These are phyloP conservation scores for Daboia siamensis DNA, from an alignment of 2,113 vertebrate species.

Conservation along the genomic window DNA sequence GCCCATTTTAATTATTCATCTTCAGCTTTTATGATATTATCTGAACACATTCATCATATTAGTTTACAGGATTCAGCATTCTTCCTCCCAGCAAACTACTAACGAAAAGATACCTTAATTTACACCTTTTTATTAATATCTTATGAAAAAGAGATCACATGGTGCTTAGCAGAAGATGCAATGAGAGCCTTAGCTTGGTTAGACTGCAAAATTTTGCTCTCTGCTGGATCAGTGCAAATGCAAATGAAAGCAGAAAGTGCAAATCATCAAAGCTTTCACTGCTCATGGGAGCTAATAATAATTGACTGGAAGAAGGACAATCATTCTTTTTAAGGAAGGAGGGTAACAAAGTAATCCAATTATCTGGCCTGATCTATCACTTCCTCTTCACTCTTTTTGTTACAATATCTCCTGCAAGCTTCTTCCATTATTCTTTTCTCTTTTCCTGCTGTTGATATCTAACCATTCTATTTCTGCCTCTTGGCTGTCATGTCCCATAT, in stretches of 20 bases:
- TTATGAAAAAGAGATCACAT: constrained; percentile 52
- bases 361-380: background rate
- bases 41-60: background rate
- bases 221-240: background rate
- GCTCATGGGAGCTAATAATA: background rate
- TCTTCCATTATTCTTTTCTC: background rate
- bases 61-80: background rate
- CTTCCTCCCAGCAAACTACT: rapidly evolving
- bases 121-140: constrained; percentile 46
- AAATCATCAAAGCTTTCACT: background rate
- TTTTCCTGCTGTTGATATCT: background rate
- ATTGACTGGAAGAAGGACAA: background rate
- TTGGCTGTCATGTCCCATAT: background rate
- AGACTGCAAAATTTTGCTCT: constrained; percentile 50
- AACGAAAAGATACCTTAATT: constrained; percentile 46
- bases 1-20: background rate
- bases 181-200: constrained; percentile 46
- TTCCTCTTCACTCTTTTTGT: background rate
- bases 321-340: constrained; percentile 4
- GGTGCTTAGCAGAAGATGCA: constrained; percentile 46
- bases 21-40: background rate
- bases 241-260: background rate
- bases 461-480: background rate
- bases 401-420: background rate
- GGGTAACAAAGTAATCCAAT: background rate